Percentiles rank a stretch among this genome's conserved stretches.
These are phyloP conservation scores for Neostethus bicornis DNA, from an alignment of 2,797 vertebrate genomes.

Conservation along the genomic window DNA sequence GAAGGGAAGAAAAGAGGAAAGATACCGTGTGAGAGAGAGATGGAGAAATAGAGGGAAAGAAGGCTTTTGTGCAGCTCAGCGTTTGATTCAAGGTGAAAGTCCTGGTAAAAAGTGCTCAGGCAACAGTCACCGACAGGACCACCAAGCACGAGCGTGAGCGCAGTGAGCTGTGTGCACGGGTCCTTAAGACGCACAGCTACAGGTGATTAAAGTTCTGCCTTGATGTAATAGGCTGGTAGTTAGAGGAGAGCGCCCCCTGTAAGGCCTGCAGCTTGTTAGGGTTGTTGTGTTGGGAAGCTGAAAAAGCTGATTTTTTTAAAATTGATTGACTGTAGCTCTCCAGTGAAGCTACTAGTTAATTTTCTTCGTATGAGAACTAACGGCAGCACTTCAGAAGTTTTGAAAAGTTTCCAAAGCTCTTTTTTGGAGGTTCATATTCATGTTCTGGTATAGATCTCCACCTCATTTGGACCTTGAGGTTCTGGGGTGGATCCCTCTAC, in stretches of 20 bases:
- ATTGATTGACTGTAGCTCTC: conserved; percentile 3
- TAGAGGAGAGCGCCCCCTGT: conserved; percentile 55
- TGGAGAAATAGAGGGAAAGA: conserved; percentile 35
- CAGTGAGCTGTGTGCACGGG: conserved; percentile 46
- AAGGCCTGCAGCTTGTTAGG: conserved; percentile 31
- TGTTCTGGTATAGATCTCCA: too few species aligned
- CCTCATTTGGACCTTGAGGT: too few species aligned
- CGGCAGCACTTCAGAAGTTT: too few species aligned
- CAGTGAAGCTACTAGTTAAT: too few species aligned
- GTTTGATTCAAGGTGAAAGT: conserved; percentile 64
- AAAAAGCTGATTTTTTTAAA: conserved; percentile 35
- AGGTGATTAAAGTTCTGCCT: conserved; percentile 71
- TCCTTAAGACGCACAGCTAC: conserved; percentile 51
- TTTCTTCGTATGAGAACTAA: too few species aligned
- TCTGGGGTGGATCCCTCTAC: too few species aligned
- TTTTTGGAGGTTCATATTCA: too few species aligned
- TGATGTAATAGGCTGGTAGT: conserved; percentile 27
- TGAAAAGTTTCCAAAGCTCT: too few species aligned
- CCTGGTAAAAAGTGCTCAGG: conserved; percentile 51
- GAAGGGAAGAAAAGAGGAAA: conserved; percentile 36
- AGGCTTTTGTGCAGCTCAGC: conserved; percentile 51
- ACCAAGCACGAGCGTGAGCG: conserved; percentile 67
- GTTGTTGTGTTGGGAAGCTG: conserved; percentile 29
- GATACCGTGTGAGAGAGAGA: background rate
- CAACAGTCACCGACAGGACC: conserved; percentile 68